phyloP scores from a whole-genome alignment of 2,113 vertebrate species.

The Noctilio leporinus region DNA sequence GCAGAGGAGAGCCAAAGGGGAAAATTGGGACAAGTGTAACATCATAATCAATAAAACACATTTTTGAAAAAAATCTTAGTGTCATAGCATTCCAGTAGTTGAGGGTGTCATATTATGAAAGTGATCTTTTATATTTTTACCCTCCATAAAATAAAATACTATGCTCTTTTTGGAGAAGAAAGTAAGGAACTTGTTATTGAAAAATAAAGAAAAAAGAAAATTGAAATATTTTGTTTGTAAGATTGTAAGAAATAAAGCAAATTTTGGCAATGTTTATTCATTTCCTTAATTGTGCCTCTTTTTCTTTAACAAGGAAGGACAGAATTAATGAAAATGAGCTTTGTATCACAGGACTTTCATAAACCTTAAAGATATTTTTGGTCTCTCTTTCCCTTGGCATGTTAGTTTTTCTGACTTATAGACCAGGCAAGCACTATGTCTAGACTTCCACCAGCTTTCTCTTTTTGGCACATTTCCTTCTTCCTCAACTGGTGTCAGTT shows the following conservation, averaged over 20 bases:
- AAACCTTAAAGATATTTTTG: neutral
- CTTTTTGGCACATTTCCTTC: neutral
- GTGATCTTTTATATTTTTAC: neutral
- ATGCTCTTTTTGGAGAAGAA: neutral
- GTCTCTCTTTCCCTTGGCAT: neutral
- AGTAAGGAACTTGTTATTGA: neutral
- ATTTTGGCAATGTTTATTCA: neutral
- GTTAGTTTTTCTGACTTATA: neutral
- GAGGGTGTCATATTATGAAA: neutral
- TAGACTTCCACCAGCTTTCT: neutral
- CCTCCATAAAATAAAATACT: neutral
- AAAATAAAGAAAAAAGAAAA: neutral
- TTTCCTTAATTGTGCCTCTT: neutral
- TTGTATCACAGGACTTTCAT: neutral
- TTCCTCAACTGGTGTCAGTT: neutral
- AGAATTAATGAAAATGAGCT: neutral
- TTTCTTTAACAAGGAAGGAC: neutral
- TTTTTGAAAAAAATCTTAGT: neutral
- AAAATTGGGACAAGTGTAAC: too few species aligned
- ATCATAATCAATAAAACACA: too few species aligned
- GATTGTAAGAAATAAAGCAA: neutral
- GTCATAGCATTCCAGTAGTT: neutral
- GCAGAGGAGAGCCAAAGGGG: too few species aligned
- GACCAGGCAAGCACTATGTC: neutral
- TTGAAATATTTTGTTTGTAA: neutral